phyloP scores from a whole-genome alignment of 2,113 vertebrate genomes.

The Megaleporinus macrocephalus region DNA sequence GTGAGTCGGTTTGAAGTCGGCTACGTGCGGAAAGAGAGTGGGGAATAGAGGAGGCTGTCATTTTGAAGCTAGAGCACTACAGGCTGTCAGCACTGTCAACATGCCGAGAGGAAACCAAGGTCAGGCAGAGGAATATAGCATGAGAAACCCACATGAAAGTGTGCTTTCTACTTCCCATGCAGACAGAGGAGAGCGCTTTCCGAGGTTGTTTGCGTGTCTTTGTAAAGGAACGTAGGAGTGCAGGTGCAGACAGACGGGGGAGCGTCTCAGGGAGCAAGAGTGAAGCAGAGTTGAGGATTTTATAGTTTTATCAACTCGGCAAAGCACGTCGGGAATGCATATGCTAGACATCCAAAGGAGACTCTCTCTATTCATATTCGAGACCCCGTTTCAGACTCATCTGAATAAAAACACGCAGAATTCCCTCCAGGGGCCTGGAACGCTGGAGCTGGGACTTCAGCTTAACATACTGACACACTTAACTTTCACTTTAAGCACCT shows the following conservation, averaged over 20 bases:
- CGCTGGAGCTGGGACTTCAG: constrained; percentile 19
- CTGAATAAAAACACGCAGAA: constrained; percentile 15
- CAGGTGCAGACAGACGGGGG: not conserved
- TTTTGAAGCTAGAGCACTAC: constrained; percentile 55
- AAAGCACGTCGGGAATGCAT: not conserved
- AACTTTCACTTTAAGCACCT: not conserved
- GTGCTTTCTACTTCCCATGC: constrained; percentile 34
- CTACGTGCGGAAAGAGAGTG: constrained; percentile 34
- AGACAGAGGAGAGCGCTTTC: constrained; percentile 12
- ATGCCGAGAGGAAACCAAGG: constrained; percentile 58
- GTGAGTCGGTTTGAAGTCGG: constrained; percentile 14
- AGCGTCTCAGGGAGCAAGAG: not conserved
- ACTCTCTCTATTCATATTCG: constrained; percentile 16
- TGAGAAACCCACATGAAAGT: constrained; percentile 41
- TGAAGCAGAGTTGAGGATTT: constrained; percentile 10
- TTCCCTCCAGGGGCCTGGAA: constrained; percentile 20
- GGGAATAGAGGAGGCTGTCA: constrained; percentile 58
- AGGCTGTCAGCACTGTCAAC: constrained; percentile 61
- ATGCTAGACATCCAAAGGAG: constrained; percentile 12
- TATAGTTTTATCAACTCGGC: constrained; percentile 18
- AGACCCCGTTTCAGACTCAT: constrained; percentile 1
- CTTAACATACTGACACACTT: constrained; percentile 14
- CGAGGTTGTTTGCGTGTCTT: constrained; percentile 11
- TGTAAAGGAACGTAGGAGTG: constrained; percentile 22
- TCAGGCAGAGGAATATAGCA: constrained; percentile 55